Base-by-base conservation (phyloP, 2,797 vertebrate genomes). In the Pangasius krempfi region DNA sequence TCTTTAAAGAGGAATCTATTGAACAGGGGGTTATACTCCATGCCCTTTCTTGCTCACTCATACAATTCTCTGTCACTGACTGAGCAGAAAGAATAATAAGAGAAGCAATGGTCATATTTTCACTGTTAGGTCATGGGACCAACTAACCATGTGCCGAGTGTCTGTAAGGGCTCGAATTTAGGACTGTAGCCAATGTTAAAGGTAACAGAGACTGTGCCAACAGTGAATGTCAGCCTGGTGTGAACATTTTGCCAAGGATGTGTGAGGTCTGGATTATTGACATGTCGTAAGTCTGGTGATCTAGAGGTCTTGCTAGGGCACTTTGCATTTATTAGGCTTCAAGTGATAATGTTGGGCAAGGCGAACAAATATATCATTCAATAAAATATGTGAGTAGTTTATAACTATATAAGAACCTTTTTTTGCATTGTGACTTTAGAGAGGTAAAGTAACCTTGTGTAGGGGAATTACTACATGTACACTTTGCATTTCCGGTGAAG, bases 141-240 rank as follows among this genome's bases (percentile, higher is more conserved):
- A 68, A 16, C 10, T 50, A 20, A 84, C 16, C 40, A 33, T 68
- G 33, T 60, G 33, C 12, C 40, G 33, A 62, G 37, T 44, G 47
- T 84, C n/a, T 84, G 64, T 47, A 37, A 13, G 62, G 44, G 30
- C 50, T 79, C 30, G 18, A 89, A 80, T 83, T 62, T 62, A 47
- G 82, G 70, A 75, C 81, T 22, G 56, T 9, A 72, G 66, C 82
- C 89, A 90, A 9, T 80, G 81, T 80, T 86, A 93, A 95, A 93
- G 93, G 90, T 90, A 91, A 90, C 90, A 91, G 92, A 86, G 87
- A 79, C 68, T 89, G 89, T 91, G 93, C 91, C 93, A 95, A 78
- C 54, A 83, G 68, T 75, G 84, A 89, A 92, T 93, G 92, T 91
- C 93, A 93, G 92, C 93, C 86, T 84, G 78, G 86, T 85, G 86